Evolutionary conservation across 2,113 vertebrate species (phyloP), one percentile per base, ranked within the genome.

Genomic region (Equus quagga): DNA sequence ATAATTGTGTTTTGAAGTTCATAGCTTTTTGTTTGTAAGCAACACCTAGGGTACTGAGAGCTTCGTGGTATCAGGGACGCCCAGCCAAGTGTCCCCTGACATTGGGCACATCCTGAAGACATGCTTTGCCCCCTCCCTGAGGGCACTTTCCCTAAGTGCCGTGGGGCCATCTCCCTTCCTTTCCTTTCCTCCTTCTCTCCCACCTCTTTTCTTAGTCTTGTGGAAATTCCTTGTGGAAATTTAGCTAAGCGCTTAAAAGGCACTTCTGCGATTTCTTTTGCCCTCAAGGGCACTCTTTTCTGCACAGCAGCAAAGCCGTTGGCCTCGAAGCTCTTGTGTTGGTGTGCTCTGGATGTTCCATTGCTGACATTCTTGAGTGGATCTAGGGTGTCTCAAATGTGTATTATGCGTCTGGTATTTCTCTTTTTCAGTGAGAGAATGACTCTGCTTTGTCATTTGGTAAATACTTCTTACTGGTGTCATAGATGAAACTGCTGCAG

Each of bases 401-500:
- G 8, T n/a, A 23, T 49, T 67, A 13, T 6, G 1, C 24, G 13
- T 92, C 58, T 89, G 64, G 3, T 36, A 92, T 41, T 87, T 91
- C 36, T 89, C 44, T 73, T 97, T 94, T 94, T 58, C 33, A 76
- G 9, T 44, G 62, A 85, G 60, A 33, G 33, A 67, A 31, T 90
- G 58, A 33, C 49, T 85, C 24, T 60, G 31, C 26, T 78, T 92
- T 89, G 41, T 64, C 18, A 83, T 70, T 75, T 89, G 31, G 84
- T 65, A 96, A 69, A 64, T 86, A 44, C 58, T 89, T 89, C 78
- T 89, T 72, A 12, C 67, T 69, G 44, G 46, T 94, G 26, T 87
- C 73, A 72, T 58, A 31, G 75, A 92, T 33, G 41, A 96, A 96
- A 90, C 24, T 80, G 49, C 51, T 72, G 11, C 65, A 81, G 62